Base-by-base conservation (phyloP, 2,888 invertebrate species). In the Pocota personata region DNA sequence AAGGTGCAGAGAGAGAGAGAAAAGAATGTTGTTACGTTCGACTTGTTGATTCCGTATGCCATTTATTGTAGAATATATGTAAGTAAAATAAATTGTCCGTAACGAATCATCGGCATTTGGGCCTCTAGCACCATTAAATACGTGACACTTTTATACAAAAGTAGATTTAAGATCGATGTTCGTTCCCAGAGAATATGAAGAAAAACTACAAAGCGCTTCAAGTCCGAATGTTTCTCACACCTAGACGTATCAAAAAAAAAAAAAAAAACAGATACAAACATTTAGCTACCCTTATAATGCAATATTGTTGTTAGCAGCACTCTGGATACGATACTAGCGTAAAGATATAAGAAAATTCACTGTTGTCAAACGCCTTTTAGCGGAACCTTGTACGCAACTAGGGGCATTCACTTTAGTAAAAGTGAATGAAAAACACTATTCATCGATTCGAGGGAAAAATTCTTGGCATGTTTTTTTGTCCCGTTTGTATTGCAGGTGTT, bases 1-100 rank as follows among this genome's bases (percentile, higher is more conserved):
- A 64, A 72, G 48, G 66, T 73, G 67, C 57, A 75, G 14, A 46
- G n/a, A 57, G 19, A 60, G 57, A 75, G 14, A 37, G 43, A 58
- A 64, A 58, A 27, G 40, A 57, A 35, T 30, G 60, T 37, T 73
- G n/a, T 46, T 57, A 48, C 40, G 24, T 76, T 69, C 43, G 24
- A 75, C 69, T 64, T 77, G 69, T 69, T 60, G 43, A 62, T 71
- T 71, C 52, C 35, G 10, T 43, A 30, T 35, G 52, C 35, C 35
- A 43, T 43, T 62, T 21, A 21, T 40, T 52, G 21, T 40, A 55
- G 19, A 6, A 21, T 40, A 62, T 43, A 21, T 40, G 46, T 43
- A 46, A 35, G 10, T 40, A n/a, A 24, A 55, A 55, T n/a, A 71
- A 58, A 35, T 58, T 16, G 24, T 35, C 12, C 3, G 16, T 24